Base-by-base conservation (phyloP, 2,888 invertebrate genomes). In the Eupithecia exiguata region DNA sequence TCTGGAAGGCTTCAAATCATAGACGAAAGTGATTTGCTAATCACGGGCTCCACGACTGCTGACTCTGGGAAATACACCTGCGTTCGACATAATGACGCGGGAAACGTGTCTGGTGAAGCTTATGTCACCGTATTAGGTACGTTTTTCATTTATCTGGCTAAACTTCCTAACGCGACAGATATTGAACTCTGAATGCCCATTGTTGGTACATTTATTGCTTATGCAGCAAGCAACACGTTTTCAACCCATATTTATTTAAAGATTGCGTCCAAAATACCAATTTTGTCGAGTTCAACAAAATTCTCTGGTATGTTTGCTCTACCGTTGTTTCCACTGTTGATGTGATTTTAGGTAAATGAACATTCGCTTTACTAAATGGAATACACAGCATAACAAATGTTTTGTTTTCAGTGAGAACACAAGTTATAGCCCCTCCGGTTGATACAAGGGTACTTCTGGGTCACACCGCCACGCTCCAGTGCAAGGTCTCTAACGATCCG, bases 1-100 rank as follows among this genome's bases (percentile, higher is more conserved):
- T 90, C 97, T 76, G 97, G 97, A 79, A 95, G 98, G 83, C 95
- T 98, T 77, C 98, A 98, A 94, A 96, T 97, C 71, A 94, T 98
- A 80, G 98, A 98, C 78, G 97, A 96, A 82, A 98, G 98, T 53
- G 98, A 98, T 93, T 95, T 99, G 82, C 95, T 98, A 82, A 97
- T 99, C 79, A 97, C 98, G 9, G 97, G 97, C 75, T 97, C 98
- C 4, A 96, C 97, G 77, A 96, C 97, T 79, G 95, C 96, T 38
- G 99, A 99, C 91, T 97, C 97, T 76, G 99, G 99, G 38, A 96
- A 97, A 87, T 99, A 99, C 91, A 97, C 97, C 14, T 99, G 99
- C 89, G 95, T 97, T 67, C 96, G 99, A 77, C 95, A 97, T 69
- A 99, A 99, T 89, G 98, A 97, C 91, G 98, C 98, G 70, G 99